Percentiles rank a stretch among this genome's conserved stretches.
Evolutionary conservation across 2,888 invertebrate species (phyloP).

Genomic region (Leptogaster cylindrica): DNA sequence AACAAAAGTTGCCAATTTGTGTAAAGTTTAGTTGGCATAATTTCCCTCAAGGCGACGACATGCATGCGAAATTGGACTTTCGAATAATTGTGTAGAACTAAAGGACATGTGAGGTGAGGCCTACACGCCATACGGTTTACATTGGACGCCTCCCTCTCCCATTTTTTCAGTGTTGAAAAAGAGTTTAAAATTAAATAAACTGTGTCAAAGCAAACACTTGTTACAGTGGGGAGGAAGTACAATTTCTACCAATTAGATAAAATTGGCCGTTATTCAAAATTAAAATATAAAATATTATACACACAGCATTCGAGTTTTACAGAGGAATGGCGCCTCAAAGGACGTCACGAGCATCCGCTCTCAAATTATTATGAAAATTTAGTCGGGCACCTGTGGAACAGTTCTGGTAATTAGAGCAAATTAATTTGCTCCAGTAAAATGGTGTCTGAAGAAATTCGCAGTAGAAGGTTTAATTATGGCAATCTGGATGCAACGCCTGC

Average conservation of each 20-base stretch:
- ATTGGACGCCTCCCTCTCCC: too few relatives aligned
- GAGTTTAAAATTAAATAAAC: too few relatives aligned
- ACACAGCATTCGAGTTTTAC: not conserved
- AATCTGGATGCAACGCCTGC: conserved; percentile 8
- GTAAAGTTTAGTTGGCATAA: too few relatives aligned
- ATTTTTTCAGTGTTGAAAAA: too few relatives aligned
- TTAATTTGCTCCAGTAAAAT: conserved; percentile 26
- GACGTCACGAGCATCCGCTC: conserved; percentile 19
- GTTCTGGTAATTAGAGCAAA: conserved; percentile 21
- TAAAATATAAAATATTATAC: conserved; percentile 14
- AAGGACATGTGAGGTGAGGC: too few relatives aligned
- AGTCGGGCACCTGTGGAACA: conserved; percentile 30
- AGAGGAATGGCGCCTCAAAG: not conserved
- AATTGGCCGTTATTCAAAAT: conserved; percentile 12
- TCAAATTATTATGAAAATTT: conserved; percentile 30
- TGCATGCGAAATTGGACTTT: too few relatives aligned
- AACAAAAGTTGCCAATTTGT: too few relatives aligned
- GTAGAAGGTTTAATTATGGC: conserved; percentile 10
- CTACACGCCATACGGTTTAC: too few relatives aligned
- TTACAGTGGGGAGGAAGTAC: too few relatives aligned
- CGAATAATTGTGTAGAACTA: too few relatives aligned
- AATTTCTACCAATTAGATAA: conserved; percentile 6
- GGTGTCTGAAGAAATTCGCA: conserved; percentile 10
- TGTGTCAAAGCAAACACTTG: too few relatives aligned
- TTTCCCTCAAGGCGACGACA: too few relatives aligned